A percentile compares a stretch with the other conserved stretches of the same genome.
phyloP scores from a whole-genome alignment of 2,797 vertebrate species.

The Falco concolor region DNA sequence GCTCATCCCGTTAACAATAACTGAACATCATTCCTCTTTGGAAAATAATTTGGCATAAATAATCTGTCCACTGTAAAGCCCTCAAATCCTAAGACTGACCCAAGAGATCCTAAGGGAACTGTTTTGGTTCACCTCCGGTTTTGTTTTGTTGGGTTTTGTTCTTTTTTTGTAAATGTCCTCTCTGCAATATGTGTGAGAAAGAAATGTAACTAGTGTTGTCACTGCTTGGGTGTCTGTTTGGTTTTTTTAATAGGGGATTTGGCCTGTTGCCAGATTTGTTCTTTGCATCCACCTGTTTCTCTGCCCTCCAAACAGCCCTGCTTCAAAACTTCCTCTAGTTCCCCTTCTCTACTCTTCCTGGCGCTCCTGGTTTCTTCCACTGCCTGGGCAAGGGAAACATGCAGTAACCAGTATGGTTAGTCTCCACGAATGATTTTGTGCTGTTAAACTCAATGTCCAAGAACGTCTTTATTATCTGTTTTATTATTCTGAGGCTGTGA shows the following conservation, averaged over 20 bases:
- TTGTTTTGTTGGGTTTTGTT: neutral
- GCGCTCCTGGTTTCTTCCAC: neutral
- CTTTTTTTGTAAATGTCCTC: neutral
- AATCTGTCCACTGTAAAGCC: neutral
- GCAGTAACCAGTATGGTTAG: neutral
- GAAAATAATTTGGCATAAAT: neutral
- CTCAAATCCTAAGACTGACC: neutral
- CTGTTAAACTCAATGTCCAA: neutral
- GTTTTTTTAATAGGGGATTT: neutral
- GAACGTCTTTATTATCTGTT: neutral
- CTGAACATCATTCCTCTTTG: neutral
- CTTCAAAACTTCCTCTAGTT: neutral
- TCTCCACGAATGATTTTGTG: neutral
- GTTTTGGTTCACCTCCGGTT: neutral
- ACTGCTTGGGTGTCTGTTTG: neutral
- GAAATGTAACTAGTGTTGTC: neutral
- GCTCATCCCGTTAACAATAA: fast-evolving
- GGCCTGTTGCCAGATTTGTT: neutral
- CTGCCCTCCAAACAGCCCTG: neutral
- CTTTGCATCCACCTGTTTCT: neutral
- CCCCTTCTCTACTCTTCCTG: neutral
- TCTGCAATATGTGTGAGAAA: neutral
- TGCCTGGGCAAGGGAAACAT: neutral
- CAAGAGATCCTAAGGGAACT: neutral
- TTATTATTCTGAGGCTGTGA: neutral